Conservation (phyloP, 2,888 invertebrate genomes). For the Schrankia costaestrigalis region DNA sequence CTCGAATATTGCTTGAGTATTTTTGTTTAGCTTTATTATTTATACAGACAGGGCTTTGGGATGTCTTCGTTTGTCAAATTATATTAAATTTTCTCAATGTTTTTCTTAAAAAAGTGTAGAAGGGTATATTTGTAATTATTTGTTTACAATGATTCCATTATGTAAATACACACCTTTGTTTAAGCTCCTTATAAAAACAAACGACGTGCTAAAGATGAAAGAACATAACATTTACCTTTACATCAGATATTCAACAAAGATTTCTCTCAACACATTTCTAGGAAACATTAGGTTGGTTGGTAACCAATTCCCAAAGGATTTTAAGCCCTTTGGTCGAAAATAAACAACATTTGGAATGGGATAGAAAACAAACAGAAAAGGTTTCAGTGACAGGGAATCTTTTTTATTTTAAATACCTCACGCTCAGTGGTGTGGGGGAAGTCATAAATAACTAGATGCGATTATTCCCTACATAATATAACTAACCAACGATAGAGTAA, state of each 20-base stretch:
- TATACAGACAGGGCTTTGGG: neutral
- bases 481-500: neutral
- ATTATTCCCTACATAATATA: slow-evolving; percentile 14
- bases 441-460: slow-evolving; percentile 17
- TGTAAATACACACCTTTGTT: too few relatives aligned
- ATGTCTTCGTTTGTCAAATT: neutral
- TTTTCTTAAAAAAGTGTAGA: too few relatives aligned
- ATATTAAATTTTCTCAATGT: too few relatives aligned
- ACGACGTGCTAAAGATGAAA: too few relatives aligned
- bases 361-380: slow-evolving; percentile 8
- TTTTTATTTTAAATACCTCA: slow-evolving; percentile 17
- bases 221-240: too few relatives aligned
- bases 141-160: too few relatives aligned
- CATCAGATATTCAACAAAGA: too few relatives aligned
- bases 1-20: neutral
- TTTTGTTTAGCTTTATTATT: neutral
- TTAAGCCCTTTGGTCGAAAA: slow-evolving; percentile 8
- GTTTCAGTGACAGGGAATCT: slow-evolving; percentile 7
- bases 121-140: too few relatives aligned
- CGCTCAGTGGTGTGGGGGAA: slow-evolving; percentile 12
- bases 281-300: neutral
- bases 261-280: too few relatives aligned
- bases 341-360: slow-evolving; percentile 15
- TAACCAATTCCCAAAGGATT: slow-evolving; percentile 3
- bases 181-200: too few relatives aligned